Percentiles rank a stretch among this genome's conserved stretches.
Conservation (phyloP, 2,888 invertebrate species). For the Strigamia maritima region DNA sequence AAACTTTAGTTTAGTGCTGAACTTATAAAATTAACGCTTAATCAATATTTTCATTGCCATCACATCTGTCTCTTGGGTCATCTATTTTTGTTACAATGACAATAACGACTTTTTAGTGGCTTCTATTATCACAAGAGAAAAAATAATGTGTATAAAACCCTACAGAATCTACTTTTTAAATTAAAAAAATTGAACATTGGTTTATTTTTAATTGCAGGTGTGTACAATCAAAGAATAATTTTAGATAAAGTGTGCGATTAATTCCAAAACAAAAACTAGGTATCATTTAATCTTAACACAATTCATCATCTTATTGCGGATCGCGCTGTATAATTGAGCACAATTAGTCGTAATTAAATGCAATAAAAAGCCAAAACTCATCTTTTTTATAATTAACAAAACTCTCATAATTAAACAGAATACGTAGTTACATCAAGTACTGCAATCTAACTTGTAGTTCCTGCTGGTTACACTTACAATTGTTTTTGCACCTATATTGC, state of each 20-base stretch:
- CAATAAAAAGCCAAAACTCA: not conserved
- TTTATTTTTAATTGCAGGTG: not conserved
- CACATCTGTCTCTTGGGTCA: not conserved
- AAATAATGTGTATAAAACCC: too few relatives aligned
- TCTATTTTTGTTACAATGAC: not conserved
- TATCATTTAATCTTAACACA: conserved; percentile 9
- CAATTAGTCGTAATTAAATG: not conserved
- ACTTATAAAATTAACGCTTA: not conserved
- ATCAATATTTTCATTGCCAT: not conserved
- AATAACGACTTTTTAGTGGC: not conserved
- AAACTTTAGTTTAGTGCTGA: too few relatives aligned
- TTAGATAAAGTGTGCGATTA: not conserved
- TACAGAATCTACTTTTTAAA: not conserved
- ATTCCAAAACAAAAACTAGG: not conserved
- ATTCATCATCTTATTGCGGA: not conserved
- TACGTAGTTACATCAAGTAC: not conserved
- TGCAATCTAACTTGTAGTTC: too few relatives aligned
- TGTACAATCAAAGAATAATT: not conserved
- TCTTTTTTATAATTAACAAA: not conserved
- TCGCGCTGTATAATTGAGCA: conserved; percentile 8
- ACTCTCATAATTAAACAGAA: not conserved
- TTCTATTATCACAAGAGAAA: too few relatives aligned
- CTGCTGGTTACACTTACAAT: too few relatives aligned
- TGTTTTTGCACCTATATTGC: not conserved
- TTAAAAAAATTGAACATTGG: conserved; percentile 1